These are phyloP conservation scores for Cladopsammia gracilis DNA, from an alignment of 64 coral and sea anemone genomes.

Conservation along the genomic window DNA sequence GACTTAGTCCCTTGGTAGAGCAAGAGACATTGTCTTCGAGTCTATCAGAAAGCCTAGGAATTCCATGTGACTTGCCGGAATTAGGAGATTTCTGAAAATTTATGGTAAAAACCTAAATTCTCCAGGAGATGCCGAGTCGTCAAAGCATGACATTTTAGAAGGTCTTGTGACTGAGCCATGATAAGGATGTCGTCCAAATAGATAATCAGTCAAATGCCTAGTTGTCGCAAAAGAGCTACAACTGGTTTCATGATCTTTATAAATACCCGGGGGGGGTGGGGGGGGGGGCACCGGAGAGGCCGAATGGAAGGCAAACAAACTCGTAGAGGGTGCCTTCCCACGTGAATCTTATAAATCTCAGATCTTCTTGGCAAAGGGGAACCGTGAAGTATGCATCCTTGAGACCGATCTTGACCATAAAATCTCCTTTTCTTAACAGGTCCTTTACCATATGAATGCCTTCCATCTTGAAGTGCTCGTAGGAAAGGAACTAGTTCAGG, in stretches of 20 bases:
- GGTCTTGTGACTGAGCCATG: no score
- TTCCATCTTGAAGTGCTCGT: no score
- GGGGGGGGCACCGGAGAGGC: neutral
- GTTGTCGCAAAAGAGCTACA: conserved; percentile 11
- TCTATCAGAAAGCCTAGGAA: no score
- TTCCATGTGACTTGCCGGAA: neutral
- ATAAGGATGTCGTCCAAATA: neutral
- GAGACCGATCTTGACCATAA: neutral
- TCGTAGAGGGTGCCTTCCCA: conserved; percentile 12
- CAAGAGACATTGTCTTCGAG: no score
- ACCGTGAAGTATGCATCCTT: no score
- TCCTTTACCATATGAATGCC: neutral
- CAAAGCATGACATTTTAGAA: no score
- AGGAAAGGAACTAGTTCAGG: neutral
- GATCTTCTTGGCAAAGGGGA: conserved; percentile 24
- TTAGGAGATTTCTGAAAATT: no score
- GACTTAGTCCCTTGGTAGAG: conserved; percentile 12
- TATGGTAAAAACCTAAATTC: no score
- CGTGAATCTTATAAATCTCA: conserved; percentile 21
- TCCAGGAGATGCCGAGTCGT: no score
- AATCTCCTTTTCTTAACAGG: neutral
- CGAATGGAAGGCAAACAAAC: conserved; percentile 58
- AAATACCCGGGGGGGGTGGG: no score
- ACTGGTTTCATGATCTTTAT: no score
- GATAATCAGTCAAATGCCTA: neutral